Evolutionary conservation across 2,797 vertebrate genomes (phyloP), one percentile per base, ranked within the genome.

Genomic region (Chelon labrosus): DNA sequence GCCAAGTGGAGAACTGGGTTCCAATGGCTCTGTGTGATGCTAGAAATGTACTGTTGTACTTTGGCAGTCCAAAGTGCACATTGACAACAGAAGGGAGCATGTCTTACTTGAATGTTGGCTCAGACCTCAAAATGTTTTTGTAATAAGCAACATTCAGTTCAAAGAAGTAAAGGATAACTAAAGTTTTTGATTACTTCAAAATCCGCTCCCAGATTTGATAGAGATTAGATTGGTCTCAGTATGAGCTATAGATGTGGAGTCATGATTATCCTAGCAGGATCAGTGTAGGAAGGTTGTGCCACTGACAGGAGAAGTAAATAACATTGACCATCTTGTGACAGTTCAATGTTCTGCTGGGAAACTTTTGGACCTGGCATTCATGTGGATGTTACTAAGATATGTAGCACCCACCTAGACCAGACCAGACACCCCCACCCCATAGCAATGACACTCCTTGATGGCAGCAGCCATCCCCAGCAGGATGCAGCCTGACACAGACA

Each of bases 1-100:
- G 31, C 65, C 47, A 46, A 60, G 70, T 49, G 61, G 41, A 76
- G 68, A 74, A 79, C 73, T 77, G 49, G 56, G 53, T 73, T 79
- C 51, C 37, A 65, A 44, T 38, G 39, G 52, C 42, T 73, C 57
- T 11, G 42, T 56, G 52, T 65, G 54, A 70, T 60, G 59, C 12
- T 65, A 22, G 14, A 63, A 73, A 75, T 79, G 0, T 72, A 58
- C 51, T 9, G 8, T 31, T 46, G 10, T 17, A 57, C 37, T 53
- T 51, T 80, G 61, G 27, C 20, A 39, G 68, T 64, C 17, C 39
- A n/a, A 73, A 20, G 46, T 65, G 72, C 74, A 37, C 12, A 65
- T 56, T 54, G 39, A 67, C 37, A 65, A 65, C 64, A 62, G 20
- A 58, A 12, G 37, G 46, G 62, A 22, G 2, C 25, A 7, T 57